Evolutionary conservation across 2,888 invertebrate species (phyloP), one percentile per base, ranked within the genome.

Genomic region (Campaea margaritaria): DNA sequence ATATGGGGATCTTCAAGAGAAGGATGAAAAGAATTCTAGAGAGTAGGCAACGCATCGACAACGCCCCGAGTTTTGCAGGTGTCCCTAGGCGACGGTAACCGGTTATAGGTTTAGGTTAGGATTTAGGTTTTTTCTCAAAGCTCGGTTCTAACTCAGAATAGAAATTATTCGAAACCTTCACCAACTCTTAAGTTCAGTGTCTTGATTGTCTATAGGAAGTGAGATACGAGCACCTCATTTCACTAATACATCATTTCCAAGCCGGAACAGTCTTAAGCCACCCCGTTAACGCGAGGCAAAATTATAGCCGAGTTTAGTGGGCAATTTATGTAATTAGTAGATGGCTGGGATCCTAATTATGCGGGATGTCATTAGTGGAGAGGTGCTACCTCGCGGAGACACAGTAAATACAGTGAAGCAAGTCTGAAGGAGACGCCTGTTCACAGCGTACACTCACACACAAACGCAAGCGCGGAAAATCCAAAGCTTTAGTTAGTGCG

Each of bases 301-400:
- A 88, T 89, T 88, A 89, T 85, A 85, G 86, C 80, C 77, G 78
- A 86, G 86, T 87, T 90, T 86, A 90, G 86, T 88, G 86, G 86
- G 87, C 86, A 88, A 90, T 91, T 91, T 86, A 85, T 83, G 87
- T 89, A 90, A 91, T 91, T 90, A 91, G 87, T 85, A 86, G 89
- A 89, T 87, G 89, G 86, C 81, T 82, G 84, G 79, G 78, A 73
- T 87, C 81, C 89, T 91, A 88, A 91, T 91, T 90, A 91, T 90
- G 89, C 86, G 83, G 83, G 85, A 90, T 87, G 88, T 87, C 89
- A 89, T 91, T 91, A 90, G 84, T 75, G 75, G 81, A 87, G 85
- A 87, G 85, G 84, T 83, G 82, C 81, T 83, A 77, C 79, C 81
- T 76, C 79, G 76, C 78, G 78, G 48, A 14, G 41, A 2, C 44